Evolutionary conservation across 2,113 vertebrate species (phyloP).

Genomic region (Melanocharis versteri): DNA sequence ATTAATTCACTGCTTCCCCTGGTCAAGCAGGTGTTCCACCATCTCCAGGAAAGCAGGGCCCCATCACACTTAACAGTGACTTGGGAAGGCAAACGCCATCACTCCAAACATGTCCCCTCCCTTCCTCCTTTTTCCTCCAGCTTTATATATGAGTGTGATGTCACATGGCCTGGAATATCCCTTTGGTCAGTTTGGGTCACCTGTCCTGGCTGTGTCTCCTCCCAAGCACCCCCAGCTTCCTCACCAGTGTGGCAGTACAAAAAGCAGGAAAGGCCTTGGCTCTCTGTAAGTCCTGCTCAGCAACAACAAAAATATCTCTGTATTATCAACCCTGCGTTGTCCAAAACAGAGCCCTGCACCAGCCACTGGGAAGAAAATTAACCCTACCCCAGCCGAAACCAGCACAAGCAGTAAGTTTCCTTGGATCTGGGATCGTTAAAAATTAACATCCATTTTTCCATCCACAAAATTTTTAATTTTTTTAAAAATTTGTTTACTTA

Average conservation of each 20-base stretch:
- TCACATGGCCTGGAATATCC: not conserved
- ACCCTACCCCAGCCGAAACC: not conserved
- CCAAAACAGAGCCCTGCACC: not conserved
- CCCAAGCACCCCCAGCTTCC: not conserved
- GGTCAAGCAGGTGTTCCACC: not conserved
- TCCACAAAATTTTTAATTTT: not conserved
- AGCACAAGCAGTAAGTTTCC: not conserved
- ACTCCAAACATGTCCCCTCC: not conserved
- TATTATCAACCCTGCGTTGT: not conserved
- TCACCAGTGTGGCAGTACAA: not conserved
- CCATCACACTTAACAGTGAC: accelerated
- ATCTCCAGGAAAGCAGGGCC: not conserved
- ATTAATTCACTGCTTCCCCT: not conserved
- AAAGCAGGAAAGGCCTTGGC: not conserved
- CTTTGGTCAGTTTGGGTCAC: not conserved
- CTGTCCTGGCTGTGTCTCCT: not conserved
- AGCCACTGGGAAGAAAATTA: not conserved
- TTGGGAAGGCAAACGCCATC: not conserved
- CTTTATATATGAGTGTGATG: not conserved
- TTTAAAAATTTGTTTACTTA: not conserved
- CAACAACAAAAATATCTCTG: not conserved
- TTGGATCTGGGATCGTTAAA: not conserved
- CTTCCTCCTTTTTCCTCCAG: not conserved
- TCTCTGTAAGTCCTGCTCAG: not conserved
- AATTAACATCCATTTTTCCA: not conserved